phyloP scores from a whole-genome alignment of 2,113 vertebrate species.

The Clarias macrocephalus region DNA sequence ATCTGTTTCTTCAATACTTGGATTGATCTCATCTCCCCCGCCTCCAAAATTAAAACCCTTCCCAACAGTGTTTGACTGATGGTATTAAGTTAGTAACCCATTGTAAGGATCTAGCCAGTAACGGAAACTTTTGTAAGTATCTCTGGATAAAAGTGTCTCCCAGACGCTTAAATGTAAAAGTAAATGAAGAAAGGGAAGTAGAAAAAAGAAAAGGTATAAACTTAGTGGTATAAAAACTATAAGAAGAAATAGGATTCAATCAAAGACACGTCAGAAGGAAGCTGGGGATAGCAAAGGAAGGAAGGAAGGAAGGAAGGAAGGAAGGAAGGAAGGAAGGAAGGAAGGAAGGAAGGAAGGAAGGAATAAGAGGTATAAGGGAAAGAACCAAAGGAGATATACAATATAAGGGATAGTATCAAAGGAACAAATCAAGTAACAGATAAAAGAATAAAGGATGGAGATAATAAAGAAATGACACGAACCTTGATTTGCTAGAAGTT shows the following conservation, averaged over 20 bases:
- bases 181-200: background rate
- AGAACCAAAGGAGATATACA: too few species aligned
- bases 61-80: too few species aligned
- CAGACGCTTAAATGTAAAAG: too few species aligned
- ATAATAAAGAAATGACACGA: slow-evolving; percentile 54
- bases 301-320: slow-evolving; percentile 33
- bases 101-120: too few species aligned
- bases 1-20: too few species aligned
- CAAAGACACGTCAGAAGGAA: too few species aligned
- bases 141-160: too few species aligned
- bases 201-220: background rate
- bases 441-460: background rate
- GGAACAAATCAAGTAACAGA: slow-evolving; percentile 38
- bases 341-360: slow-evolving; percentile 18
- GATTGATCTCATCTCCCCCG: too few species aligned
- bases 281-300: background rate
- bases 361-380: background rate
- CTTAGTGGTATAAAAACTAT: background rate
- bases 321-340: background rate
- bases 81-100: too few species aligned
- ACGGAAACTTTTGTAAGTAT: too few species aligned
- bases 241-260: too few species aligned
- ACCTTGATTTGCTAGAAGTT: slow-evolving; percentile 75
- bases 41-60: too few species aligned
- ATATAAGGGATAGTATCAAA: background rate